Percentiles rank a stretch among this genome's conserved stretches.
These are phyloP conservation scores for Aurelia sp. DNA, from an alignment of 30 jellyfish, hydroid and myxozoan genomes.

Conservation along the genomic window DNA sequence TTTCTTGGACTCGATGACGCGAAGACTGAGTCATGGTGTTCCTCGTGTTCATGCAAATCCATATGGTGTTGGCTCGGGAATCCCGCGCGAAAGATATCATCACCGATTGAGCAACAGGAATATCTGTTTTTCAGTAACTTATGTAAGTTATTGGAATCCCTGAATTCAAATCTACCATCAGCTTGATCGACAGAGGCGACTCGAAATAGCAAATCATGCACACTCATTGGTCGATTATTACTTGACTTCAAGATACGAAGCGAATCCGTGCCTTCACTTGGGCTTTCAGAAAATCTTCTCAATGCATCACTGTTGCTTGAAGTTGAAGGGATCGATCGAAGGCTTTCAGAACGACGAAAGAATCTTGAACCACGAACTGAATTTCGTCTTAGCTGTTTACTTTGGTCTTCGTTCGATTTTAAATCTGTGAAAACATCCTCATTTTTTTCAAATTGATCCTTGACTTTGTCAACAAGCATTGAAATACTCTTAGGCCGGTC, in stretches of 20 bases:
- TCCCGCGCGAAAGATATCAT: neutral
- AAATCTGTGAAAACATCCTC: neutral
- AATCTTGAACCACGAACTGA: conserved; percentile 33
- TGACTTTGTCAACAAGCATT: conserved; percentile 49
- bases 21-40: conserved; percentile 14
- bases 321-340: conserved; percentile 61
- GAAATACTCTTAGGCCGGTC: conserved; percentile 60
- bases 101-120: conserved; percentile 47
- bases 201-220: conserved; percentile 58
- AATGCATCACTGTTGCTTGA: conserved; percentile 4
- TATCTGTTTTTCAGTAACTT: conserved; percentile 46
- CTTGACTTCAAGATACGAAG: conserved; percentile 26
- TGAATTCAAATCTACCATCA: conserved; percentile 1
- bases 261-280: conserved; percentile 18
- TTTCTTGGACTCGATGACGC: conserved; percentile 71
- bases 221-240: conserved; percentile 69
- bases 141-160: conserved; percentile 22
- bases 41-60: conserved; percentile 20
- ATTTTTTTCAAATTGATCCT: conserved; percentile 17
- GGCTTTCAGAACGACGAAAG: conserved; percentile 63
- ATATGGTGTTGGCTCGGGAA: neutral
- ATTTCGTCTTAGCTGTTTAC: neutral
- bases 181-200: conserved; percentile 33
- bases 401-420: neutral
- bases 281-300: conserved; percentile 1